Base-by-base conservation (phyloP, 1,140 invertebrate species). In the Drosophila oshimai region DNA sequence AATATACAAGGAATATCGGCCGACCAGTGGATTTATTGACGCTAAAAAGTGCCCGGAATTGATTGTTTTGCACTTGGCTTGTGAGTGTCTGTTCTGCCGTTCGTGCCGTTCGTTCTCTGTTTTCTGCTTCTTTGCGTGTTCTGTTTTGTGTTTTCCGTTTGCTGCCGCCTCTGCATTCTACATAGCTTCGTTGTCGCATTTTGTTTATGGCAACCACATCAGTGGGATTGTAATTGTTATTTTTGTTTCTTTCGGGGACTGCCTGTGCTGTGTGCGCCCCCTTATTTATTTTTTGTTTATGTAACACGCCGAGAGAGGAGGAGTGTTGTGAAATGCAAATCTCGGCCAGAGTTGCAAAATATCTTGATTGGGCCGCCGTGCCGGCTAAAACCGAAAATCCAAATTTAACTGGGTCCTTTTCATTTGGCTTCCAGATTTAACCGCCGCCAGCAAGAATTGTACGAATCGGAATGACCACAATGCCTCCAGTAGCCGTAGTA, bases 201-300 rank as follows among this genome's bases (percentile, higher is more conserved):
- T 62, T 62, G 58, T 62, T 62, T 62, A 62, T 62, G 58, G 54
- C 29, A 58, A 45, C 22, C 42, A 17, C 18, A 33, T 13, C 6
- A 31, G 29, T 9, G 45, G 31, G 18, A 42, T 41, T 61, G 34
- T 58, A 58, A 61, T 61, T 58, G 46, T 57, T 57, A 57, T 29
- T 57, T 28, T 28, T 9, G 24, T 39, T 64, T 34, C 12, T 9
- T 12, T 15, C 22, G 9, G 6, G n/a, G 7, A n/a, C n/a, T n/a
- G n/a, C n/a, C n/a, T n/a, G n/a, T n/a, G n/a, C n/a, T n/a, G n/a
- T n/a, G n/a, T n/a, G n/a, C n/a, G n/a, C 17, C 26, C 20, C 12
- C 39, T 36, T 42, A 62, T 58, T 62, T 62, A 60, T 60, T 60
- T 60, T 31, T 67, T 67, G 62, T 67, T 67, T 67, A 67, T 67